phyloP scores from a whole-genome alignment of 2,888 invertebrate species.

The Tachina fera region DNA sequence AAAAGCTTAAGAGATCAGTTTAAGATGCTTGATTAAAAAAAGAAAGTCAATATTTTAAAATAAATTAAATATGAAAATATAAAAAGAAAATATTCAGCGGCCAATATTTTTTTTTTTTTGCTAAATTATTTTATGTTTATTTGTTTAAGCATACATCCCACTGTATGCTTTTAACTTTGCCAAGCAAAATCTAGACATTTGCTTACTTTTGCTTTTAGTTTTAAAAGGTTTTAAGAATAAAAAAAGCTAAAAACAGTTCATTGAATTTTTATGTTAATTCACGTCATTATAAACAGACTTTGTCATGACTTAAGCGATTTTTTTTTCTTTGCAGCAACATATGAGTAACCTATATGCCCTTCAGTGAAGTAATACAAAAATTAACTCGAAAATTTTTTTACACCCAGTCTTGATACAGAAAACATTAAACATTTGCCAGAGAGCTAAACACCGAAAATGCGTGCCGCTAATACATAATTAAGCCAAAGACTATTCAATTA shows the following conservation, averaged over 20 bases:
- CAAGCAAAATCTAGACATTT: background rate
- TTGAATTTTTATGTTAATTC: conserved; percentile 65
- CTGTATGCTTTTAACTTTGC: background rate
- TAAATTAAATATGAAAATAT: too few relatives aligned
- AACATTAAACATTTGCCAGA: background rate
- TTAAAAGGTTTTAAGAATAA: background rate
- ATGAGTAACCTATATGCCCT: background rate
- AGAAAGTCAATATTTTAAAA: background rate
- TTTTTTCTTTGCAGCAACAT: background rate
- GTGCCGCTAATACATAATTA: conserved; percentile 62
- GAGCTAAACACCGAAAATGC: conserved; percentile 35
- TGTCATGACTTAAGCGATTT: conserved; percentile 10
- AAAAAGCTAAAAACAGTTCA: conserved; percentile 15
- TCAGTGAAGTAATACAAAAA: conserved; percentile 9
- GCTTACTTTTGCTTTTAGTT: background rate
- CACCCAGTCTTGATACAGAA: background rate
- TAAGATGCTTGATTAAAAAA: background rate
- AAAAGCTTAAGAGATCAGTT: background rate
- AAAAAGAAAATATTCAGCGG: too few relatives aligned
- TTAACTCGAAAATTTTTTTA: background rate
- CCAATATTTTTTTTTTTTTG: background rate
- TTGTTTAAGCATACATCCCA: background rate
- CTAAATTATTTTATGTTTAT: too few relatives aligned
- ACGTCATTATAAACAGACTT: conserved; percentile 38
- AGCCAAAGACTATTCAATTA: background rate